A percentile compares a stretch with the other conserved stretches of the same genome.
These are phyloP conservation scores for Sialis fuliginosa DNA, from an alignment of 2,888 invertebrate species.

Conservation along the genomic window DNA sequence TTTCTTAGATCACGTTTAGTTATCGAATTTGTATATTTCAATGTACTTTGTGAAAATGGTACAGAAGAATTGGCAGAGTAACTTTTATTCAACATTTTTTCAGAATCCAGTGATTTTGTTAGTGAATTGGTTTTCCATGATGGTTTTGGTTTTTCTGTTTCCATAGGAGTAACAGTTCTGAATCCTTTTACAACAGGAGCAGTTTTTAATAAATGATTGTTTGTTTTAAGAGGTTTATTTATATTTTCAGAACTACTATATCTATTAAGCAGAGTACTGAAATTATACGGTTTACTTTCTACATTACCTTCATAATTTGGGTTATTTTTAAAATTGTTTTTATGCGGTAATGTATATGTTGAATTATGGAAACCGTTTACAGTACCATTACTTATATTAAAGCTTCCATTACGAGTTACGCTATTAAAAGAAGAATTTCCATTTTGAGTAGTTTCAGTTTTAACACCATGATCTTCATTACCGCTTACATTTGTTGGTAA, in stretches of 20 bases:
- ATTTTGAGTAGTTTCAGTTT: background rate
- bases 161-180: constrained; percentile 8
- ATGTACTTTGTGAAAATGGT: constrained; percentile 27
- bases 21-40: constrained; percentile 29
- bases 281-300: background rate
- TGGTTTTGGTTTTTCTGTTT: background rate
- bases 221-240: background rate
- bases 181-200: constrained; percentile 24
- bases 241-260: background rate
- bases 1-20: background rate
- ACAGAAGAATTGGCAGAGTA: constrained; percentile 7
- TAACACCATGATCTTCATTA: background rate
- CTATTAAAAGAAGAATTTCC: background rate
- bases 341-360: background rate
- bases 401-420: no score
- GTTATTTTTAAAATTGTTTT: background rate
- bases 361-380: background rate
- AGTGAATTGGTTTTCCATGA: background rate
- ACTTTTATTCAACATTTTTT: constrained; percentile 4
- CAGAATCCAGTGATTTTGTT: background rate
- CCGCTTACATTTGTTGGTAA: background rate
- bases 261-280: no score
- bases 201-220: background rate
- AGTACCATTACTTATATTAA: no score
- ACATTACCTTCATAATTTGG: background rate